These are phyloP conservation scores for Tor tambroides DNA, from an alignment of 2,113 vertebrate genomes.

Conservation along the genomic window DNA sequence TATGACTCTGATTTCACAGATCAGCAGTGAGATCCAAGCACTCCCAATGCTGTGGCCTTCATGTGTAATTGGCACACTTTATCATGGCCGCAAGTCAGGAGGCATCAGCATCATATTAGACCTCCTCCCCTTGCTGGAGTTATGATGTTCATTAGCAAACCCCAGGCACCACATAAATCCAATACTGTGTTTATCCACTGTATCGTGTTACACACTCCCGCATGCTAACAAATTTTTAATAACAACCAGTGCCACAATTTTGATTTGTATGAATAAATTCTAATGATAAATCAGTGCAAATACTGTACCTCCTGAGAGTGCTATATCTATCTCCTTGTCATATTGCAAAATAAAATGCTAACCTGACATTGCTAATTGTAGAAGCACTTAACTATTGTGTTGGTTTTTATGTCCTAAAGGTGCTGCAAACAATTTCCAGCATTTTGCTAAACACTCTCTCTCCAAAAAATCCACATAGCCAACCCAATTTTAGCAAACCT, in stretches of 20 bases:
- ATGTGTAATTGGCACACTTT: conserved; percentile 75
- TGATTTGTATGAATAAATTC: conserved; percentile 6
- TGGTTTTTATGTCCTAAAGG: not conserved
- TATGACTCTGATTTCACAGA: conserved; percentile 72
- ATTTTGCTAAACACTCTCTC: not conserved
- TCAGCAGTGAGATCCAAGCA: conserved; percentile 71
- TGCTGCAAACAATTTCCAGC: not conserved
- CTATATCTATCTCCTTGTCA: not conserved
- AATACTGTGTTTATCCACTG: conserved; percentile 23
- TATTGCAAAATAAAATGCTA: not conserved
- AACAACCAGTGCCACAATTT: not conserved
- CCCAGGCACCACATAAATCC: not conserved
- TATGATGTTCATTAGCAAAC: conserved; percentile 49
- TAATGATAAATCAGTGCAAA: not conserved
- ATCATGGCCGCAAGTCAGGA: conserved; percentile 60
- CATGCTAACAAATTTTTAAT: conserved; percentile 4
- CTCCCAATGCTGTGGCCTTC: conserved; percentile 73
- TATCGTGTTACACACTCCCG: not conserved
- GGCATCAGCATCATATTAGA: conserved; percentile 22
- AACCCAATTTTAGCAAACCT: not conserved
- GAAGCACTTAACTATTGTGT: not conserved
- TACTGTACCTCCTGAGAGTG: not conserved
- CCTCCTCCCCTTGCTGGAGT: conserved; percentile 1
- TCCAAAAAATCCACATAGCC: not conserved
- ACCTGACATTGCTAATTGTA: not conserved